These are phyloP conservation scores for Asbolus verrucosus DNA, from an alignment of 1,140 invertebrate genomes.

Conservation along the genomic window DNA sequence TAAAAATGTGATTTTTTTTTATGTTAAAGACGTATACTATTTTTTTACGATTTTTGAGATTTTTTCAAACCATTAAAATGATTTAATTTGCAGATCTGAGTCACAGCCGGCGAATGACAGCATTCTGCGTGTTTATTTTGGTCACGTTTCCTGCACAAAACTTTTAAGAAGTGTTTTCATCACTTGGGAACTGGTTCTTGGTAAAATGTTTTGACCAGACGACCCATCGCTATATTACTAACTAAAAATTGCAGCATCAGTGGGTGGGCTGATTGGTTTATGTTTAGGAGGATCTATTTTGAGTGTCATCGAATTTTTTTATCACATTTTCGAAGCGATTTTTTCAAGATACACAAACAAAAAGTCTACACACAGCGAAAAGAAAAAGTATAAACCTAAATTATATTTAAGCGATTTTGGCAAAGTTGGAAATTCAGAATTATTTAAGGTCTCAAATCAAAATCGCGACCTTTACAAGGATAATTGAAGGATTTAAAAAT, in stretches of 20 bases:
- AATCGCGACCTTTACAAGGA: neutral
- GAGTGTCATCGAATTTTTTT: conserved; percentile 64
- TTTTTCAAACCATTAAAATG: no score
- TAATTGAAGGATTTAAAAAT: no score
- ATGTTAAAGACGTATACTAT: no score
- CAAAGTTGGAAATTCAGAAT: neutral
- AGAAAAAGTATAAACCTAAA: conserved; percentile 20
- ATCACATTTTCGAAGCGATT: conserved; percentile 39
- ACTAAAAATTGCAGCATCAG: conserved; percentile 65
- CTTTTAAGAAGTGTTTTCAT: conserved; percentile 41
- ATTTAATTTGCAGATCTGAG: no score
- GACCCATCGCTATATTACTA: neutral
- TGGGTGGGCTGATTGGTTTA: conserved; percentile 66
- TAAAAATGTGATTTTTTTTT: conserved; percentile 15
- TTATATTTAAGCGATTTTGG: conserved; percentile 15
- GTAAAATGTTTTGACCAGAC: conserved; percentile 33
- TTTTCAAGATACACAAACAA: conserved; percentile 29
- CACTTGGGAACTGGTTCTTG: conserved; percentile 47
- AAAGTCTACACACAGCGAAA: neutral
- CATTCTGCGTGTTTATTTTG: conserved; percentile 41
- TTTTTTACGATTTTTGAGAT: no score
- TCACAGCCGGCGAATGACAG: no score
- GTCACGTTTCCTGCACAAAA: conserved; percentile 40
- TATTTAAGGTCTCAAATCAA: neutral
- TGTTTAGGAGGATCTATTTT: conserved; percentile 66